These are phyloP conservation scores for Elephantulus edwardii DNA, from an alignment of 2,113 vertebrate species.

Conservation along the genomic window DNA sequence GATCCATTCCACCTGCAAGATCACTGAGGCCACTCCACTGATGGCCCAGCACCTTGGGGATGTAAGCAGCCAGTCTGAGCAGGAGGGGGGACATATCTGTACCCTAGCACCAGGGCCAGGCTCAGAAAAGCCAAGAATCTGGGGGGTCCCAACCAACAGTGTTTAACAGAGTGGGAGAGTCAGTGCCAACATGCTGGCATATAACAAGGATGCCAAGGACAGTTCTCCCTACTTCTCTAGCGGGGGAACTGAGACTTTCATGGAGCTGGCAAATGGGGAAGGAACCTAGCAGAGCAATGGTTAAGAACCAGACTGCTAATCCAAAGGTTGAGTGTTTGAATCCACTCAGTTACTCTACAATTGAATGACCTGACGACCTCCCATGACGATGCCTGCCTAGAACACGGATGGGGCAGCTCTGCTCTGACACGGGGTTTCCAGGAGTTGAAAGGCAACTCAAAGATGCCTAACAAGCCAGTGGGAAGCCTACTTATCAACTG, in stretches of 20 bases:
- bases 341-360: neutral
- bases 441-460: neutral
- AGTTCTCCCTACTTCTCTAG: neutral
- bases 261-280: neutral
- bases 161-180: neutral
- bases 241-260: slow-evolving; percentile 11
- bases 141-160: neutral
- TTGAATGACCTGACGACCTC: neutral
- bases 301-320: neutral
- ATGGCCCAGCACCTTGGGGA: neutral
- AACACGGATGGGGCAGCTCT: neutral
- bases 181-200: neutral
- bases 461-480: neutral
- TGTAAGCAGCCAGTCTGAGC: neutral
- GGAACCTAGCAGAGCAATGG: neutral
- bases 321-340: too few relatives aligned
- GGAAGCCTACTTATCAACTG: neutral
- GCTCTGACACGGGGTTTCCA: neutral
- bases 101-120: neutral
- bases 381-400: neutral
- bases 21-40: neutral
- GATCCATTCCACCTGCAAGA: neutral
- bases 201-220: neutral
- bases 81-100: neutral
- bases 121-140: neutral